Percentiles rank a stretch among this genome's conserved stretches.
Conservation (phyloP, 2,797 vertebrate genomes). For the Melanogrammus aeglefinus region DNA sequence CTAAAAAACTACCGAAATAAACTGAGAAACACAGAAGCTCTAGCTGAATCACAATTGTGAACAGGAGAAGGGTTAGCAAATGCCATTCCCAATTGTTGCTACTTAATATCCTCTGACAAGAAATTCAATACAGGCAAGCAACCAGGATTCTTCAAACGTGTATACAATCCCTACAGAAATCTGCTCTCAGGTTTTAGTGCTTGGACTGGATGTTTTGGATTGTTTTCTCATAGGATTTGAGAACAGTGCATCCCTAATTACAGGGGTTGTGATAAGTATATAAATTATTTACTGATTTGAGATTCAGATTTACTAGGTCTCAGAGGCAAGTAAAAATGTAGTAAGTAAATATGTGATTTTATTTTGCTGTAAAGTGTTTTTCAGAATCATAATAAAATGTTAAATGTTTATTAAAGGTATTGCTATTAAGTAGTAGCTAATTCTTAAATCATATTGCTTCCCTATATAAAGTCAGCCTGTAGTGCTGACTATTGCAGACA, state of each 20-base stretch:
- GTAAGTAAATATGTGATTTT: no score
- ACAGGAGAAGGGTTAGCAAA: not conserved
- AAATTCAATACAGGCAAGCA: not conserved
- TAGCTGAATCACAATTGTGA: not conserved
- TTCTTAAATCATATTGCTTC: not conserved
- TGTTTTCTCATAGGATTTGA: not conserved
- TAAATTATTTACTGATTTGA: not conserved
- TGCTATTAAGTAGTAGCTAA: not conserved
- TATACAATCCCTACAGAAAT: not conserved
- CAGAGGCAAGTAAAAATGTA: not conserved
- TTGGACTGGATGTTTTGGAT: not conserved
- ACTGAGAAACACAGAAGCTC: not conserved
- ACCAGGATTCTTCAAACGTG: not conserved
- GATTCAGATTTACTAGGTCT: not conserved
- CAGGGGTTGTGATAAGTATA: not conserved
- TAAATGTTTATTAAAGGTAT: not conserved
- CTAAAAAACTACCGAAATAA: not conserved
- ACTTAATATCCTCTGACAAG: not conserved
- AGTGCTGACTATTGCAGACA: not conserved
- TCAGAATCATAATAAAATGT: not conserved
- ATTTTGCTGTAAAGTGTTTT: no score
- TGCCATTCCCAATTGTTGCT: not conserved
- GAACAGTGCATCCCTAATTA: slow-evolving; percentile 1
- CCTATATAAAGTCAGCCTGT: not conserved
- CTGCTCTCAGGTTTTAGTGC: not conserved